Conservation (phyloP, 1,140 invertebrate species). For the Centruroides sculpturatus region DNA sequence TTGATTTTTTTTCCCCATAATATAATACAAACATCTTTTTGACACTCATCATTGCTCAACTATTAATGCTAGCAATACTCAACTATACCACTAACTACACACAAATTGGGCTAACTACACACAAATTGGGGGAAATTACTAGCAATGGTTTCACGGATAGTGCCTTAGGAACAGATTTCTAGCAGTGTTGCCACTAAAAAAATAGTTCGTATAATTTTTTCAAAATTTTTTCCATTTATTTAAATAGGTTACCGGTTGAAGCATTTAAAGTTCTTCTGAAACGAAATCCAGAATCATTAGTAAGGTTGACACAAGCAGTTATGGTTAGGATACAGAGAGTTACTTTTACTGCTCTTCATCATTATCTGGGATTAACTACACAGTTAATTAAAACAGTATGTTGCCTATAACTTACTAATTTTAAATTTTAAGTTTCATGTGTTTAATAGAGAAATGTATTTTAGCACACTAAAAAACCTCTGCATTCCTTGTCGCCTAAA, state of each 20-base stretch:
- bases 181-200: too few relatives aligned
- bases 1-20: too few relatives aligned
- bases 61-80: too few relatives aligned
- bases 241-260: slow-evolving; percentile 24
- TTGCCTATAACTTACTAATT: neutral
- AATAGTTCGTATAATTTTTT: neutral
- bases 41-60: too few relatives aligned
- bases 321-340: slow-evolving; percentile 95
- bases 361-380: slow-evolving; percentile 78
- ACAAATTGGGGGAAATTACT: too few relatives aligned
- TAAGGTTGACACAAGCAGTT: slow-evolving; percentile 92
- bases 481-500: slow-evolving; percentile 8
- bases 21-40: too few relatives aligned
- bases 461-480: slow-evolving; percentile 2
- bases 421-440: neutral
- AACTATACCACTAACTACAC: too few relatives aligned
- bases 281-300: slow-evolving; percentile 86
- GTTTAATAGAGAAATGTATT: neutral
- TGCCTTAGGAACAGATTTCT: too few relatives aligned
- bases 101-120: too few relatives aligned
- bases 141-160: too few relatives aligned
- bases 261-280: slow-evolving; percentile 35
- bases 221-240: neutral
- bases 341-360: slow-evolving; percentile 93
- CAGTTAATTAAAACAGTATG: slow-evolving; percentile 58